phyloP scores from a whole-genome alignment of 2,888 invertebrate genomes.

The Apoda limacodes region DNA sequence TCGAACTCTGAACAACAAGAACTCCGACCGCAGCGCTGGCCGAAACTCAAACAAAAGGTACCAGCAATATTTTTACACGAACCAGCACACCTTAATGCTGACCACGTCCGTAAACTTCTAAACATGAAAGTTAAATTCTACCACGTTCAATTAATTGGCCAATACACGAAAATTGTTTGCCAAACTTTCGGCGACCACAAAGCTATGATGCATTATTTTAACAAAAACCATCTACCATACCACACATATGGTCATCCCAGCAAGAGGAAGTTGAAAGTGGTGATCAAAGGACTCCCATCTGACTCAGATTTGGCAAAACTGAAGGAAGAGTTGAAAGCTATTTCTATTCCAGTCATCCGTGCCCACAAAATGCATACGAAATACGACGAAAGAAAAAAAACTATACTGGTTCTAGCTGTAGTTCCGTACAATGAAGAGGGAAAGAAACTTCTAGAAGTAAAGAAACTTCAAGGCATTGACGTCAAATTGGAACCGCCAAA shows the following conservation, averaged over 20 bases:
- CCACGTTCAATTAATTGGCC: constrained; percentile 21
- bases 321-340: constrained; percentile 29
- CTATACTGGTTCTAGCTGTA: constrained; percentile 31
- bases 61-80: constrained; percentile 39
- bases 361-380: constrained; percentile 37
- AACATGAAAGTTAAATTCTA: constrained; percentile 29
- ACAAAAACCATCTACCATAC: constrained; percentile 33
- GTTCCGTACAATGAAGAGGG: constrained; percentile 32
- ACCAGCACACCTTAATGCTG: constrained; percentile 23
- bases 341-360: constrained; percentile 33
- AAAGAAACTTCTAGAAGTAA: constrained; percentile 27
- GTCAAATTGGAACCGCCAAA: constrained; percentile 38
- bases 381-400: constrained; percentile 21
- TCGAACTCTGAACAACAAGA: too few relatives aligned
- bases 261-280: constrained; percentile 38
- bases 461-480: constrained; percentile 27
- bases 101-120: constrained; percentile 28
- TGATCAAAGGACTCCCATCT: constrained; percentile 36
- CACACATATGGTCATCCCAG: constrained; percentile 40
- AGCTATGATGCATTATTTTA: constrained; percentile 30
- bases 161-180: constrained; percentile 31
- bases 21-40: constrained; percentile 28
- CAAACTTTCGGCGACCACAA: constrained; percentile 31
- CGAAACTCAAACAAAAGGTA: constrained; percentile 27
- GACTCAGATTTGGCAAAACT: constrained; percentile 27